Evolutionary conservation across 2,888 invertebrate genomes (phyloP).

Genomic region (Drosophila peninsularis): DNA sequence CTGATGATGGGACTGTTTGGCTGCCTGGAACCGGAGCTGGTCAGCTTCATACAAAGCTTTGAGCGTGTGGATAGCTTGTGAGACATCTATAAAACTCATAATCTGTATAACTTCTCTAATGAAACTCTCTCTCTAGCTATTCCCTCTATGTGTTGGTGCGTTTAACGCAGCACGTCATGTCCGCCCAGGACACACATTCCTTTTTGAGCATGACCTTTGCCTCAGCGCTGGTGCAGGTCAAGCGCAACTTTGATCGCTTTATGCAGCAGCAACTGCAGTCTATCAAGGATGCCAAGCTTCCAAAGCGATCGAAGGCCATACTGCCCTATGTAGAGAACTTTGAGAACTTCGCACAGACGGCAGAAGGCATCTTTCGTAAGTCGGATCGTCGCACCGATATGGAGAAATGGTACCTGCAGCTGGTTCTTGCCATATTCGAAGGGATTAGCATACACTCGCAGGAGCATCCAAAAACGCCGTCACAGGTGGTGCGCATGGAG

Average conservation of each 20-base stretch:
- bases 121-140: constrained; percentile 87
- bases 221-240: constrained; percentile 93
- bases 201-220: constrained; percentile 95
- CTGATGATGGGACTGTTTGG: constrained; percentile 96
- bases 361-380: constrained; percentile 94
- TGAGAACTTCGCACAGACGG: constrained; percentile 93
- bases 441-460: constrained; percentile 91
- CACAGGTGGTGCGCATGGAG: constrained; percentile 96
- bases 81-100: constrained; percentile 81
- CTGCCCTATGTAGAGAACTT: constrained; percentile 95
- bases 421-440: constrained; percentile 93
- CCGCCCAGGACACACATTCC: constrained; percentile 93
- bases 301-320: constrained; percentile 91
- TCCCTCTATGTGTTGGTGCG: constrained; percentile 97
- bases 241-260: constrained; percentile 95
- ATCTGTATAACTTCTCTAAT: not conserved
- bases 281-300: constrained; percentile 90
- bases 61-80: constrained; percentile 96
- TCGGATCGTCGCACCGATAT: constrained; percentile 95
- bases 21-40: constrained; percentile 93
- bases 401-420: constrained; percentile 94
- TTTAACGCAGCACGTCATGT: constrained; percentile 96
- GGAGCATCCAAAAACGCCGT: constrained; percentile 96
- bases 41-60: constrained; percentile 93
- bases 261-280: constrained; percentile 93